Evolutionary conservation across 2,113 vertebrate species (phyloP).

Genomic region (Amphiprion ocellaris): DNA sequence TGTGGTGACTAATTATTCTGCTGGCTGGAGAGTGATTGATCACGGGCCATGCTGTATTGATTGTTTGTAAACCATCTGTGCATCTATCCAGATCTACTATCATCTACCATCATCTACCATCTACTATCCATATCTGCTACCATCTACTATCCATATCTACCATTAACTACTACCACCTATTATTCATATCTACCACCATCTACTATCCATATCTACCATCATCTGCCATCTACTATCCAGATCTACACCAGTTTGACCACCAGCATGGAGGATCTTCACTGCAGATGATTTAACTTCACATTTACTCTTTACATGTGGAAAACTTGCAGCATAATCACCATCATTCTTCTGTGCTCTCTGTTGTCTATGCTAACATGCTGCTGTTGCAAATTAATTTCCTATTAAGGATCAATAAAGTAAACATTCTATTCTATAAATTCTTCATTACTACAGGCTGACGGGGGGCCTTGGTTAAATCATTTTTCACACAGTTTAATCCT

Average conservation of each 20-base stretch:
- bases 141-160: too few relatives aligned
- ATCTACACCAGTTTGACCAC: background rate
- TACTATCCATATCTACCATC: too few relatives aligned
- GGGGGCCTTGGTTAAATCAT: slow-evolving; percentile 2
- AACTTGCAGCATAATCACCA: background rate
- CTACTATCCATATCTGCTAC: too few relatives aligned
- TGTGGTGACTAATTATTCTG: slow-evolving; percentile 2
- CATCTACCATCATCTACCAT: too few relatives aligned
- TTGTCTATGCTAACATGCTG: too few relatives aligned
- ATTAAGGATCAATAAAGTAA: too few relatives aligned
- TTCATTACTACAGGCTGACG: background rate
- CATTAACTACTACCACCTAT: too few relatives aligned
- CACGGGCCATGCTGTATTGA: slow-evolving; percentile 9
- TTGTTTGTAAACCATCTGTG: background rate
- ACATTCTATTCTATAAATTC: background rate
- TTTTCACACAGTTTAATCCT: background rate
- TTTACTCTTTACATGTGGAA: background rate
- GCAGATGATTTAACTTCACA: background rate
- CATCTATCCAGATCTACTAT: background rate
- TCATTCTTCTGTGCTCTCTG: too few relatives aligned
- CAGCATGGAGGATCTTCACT: background rate
- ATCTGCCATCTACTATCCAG: background rate
- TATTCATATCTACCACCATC: too few relatives aligned
- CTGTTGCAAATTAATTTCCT: too few relatives aligned
- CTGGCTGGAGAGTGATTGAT: slow-evolving; percentile 10